Evolutionary conservation across 2,888 invertebrate genomes (phyloP).

Genomic region (Agrochola lychnidis): DNA sequence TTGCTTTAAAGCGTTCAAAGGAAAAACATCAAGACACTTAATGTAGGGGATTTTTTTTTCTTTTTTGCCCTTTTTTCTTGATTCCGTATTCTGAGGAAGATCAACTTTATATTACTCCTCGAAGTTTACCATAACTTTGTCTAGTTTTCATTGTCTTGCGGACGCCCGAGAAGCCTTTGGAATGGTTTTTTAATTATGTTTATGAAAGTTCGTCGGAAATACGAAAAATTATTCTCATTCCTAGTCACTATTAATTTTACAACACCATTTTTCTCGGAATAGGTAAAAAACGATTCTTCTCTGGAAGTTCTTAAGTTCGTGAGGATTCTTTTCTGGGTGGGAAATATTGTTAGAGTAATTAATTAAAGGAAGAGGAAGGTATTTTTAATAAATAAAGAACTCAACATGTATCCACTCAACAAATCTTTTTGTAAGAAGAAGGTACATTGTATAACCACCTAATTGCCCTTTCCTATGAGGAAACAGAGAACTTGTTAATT

Average conservation of each 20-base stretch:
- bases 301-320: not conserved
- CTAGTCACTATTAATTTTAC: slow-evolving; percentile 39
- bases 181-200: slow-evolving; percentile 79
- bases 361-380: not conserved
- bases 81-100: slow-evolving; percentile 49
- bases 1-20: slow-evolving; percentile 56
- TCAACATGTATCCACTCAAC: too few species aligned
- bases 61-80: slow-evolving; percentile 48
- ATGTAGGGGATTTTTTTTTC: slow-evolving; percentile 31
- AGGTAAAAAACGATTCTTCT: not conserved
- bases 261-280: slow-evolving; percentile 13
- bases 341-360: not conserved
- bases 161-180: slow-evolving; percentile 70
- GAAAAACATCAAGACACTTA: slow-evolving; percentile 49
- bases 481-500: too few species aligned
- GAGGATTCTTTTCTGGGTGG: not conserved
- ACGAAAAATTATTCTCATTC: slow-evolving; percentile 64
- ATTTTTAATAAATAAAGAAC: too few species aligned
- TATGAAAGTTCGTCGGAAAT: slow-evolving; percentile 62
- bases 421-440: too few species aligned
- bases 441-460: too few species aligned
- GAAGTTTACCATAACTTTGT: slow-evolving; percentile 67
- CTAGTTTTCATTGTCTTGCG: slow-evolving; percentile 69
- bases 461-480: too few species aligned
- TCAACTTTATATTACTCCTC: slow-evolving; percentile 68